Percentiles rank a stretch among this genome's conserved stretches.
These are phyloP conservation scores for Aproaerema taeniolella DNA, from an alignment of 2,888 invertebrate genomes.

Conservation along the genomic window DNA sequence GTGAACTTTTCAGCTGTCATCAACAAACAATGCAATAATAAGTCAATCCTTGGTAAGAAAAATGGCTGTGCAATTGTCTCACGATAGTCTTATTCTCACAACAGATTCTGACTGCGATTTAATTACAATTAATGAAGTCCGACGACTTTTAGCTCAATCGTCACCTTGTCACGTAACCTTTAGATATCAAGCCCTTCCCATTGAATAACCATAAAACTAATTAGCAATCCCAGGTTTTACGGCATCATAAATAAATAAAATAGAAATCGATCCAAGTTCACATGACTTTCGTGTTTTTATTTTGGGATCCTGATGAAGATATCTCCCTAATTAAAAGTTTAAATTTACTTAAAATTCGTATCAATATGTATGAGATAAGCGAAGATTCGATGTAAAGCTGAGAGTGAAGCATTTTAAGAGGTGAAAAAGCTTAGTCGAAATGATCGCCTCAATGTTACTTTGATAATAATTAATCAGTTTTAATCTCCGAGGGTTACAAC, in stretches of 20 bases:
- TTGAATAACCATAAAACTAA: slow-evolving; percentile 63
- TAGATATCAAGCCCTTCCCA: too few species aligned
- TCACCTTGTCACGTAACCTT: too few species aligned
- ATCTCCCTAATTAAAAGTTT: slow-evolving; percentile 51
- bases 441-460: slow-evolving; percentile 26
- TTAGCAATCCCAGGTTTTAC: slow-evolving; percentile 68
- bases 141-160: too few species aligned
- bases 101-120: too few species aligned
- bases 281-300: slow-evolving; percentile 52
- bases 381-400: slow-evolving; percentile 13
- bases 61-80: too few species aligned
- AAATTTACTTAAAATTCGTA: slow-evolving; percentile 39
- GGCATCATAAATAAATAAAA: slow-evolving; percentile 64
- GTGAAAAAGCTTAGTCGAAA: slow-evolving; percentile 28
- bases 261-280: slow-evolving; percentile 39
- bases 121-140: too few species aligned
- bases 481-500: slow-evolving; percentile 21
- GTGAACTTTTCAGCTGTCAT: too few species aligned
- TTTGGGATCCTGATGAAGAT: slow-evolving; percentile 48
- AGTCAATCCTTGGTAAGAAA: too few species aligned
- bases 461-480: slow-evolving; percentile 31
- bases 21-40: too few species aligned
- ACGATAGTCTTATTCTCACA: too few species aligned
- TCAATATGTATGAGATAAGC: slow-evolving; percentile 40
- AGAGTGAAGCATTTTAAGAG: slow-evolving; percentile 18